These are phyloP conservation scores for Leucoraja ocellata DNA, from an alignment of 2,797 vertebrate genomes.

Conservation along the genomic window DNA sequence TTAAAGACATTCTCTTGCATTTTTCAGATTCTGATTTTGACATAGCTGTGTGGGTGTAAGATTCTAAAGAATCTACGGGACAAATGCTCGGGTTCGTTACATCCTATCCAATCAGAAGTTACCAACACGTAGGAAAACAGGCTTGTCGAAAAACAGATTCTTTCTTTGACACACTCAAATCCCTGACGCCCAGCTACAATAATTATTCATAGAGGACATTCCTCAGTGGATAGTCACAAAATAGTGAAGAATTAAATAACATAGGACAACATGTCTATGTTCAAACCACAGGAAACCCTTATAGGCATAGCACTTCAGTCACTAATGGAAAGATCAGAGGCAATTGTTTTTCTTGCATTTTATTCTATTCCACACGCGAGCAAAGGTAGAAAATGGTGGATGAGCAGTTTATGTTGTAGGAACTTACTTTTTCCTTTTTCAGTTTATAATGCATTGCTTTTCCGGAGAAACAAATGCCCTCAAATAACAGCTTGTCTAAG, in stretches of 20 bases:
- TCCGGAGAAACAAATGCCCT: no score
- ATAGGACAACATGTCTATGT: not conserved
- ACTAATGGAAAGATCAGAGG: not conserved
- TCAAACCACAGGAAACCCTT: not conserved
- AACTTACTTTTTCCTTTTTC: not conserved
- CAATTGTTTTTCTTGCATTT: not conserved
- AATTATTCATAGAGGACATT: conserved; percentile 10
- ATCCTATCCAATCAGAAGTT: not conserved
- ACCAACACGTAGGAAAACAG: not conserved
- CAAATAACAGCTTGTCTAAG: no score
- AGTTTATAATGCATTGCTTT: not conserved
- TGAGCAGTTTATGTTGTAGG: not conserved
- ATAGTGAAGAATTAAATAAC: no score
- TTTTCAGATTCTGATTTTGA: not conserved
- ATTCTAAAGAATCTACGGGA: not conserved
- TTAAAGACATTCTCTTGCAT: not conserved
- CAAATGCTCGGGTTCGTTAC: not conserved
- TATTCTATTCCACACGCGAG: not conserved
- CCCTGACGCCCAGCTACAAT: not conserved
- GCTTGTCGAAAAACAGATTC: not conserved
- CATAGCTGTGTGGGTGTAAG: not conserved
- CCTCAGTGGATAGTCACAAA: conserved; percentile 6
- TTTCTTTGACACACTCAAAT: not conserved
- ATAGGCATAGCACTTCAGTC: not conserved
- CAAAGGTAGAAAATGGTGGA: not conserved